Evolutionary conservation across 1,140 invertebrate genomes (phyloP).

Genomic region (Drosophila murphyi): DNA sequence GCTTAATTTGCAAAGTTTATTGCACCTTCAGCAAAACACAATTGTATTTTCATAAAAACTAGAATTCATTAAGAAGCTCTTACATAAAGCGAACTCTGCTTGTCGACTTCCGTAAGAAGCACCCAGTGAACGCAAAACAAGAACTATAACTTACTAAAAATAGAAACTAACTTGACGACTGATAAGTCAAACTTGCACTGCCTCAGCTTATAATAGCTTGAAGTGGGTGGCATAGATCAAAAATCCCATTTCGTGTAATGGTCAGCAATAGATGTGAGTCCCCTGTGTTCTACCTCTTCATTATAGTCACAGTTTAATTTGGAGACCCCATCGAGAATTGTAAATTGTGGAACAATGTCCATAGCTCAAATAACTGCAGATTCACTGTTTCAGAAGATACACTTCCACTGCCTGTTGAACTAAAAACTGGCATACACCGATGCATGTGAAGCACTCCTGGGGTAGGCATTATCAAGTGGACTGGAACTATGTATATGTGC

Average conservation of each 20-base stretch:
- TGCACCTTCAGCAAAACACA: slow-evolving; percentile 20
- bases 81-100: slow-evolving; percentile 28
- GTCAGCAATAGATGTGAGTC: slow-evolving; percentile 42
- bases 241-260: slow-evolving; percentile 14
- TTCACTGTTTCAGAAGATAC: slow-evolving; percentile 27
- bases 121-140: slow-evolving; percentile 23
- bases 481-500: slow-evolving; percentile 45
- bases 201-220: neutral
- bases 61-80: slow-evolving; percentile 26
- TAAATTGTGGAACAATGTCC: neutral
- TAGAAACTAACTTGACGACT: neutral
- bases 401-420: slow-evolving; percentile 50
- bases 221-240: neutral
- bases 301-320: slow-evolving; percentile 22
- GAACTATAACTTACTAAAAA: neutral
- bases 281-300: slow-evolving; percentile 21
- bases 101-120: slow-evolving; percentile 39
- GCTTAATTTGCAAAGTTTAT: slow-evolving; percentile 18
- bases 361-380: neutral
- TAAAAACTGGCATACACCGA: slow-evolving; percentile 29
- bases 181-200: slow-evolving; percentile 6
- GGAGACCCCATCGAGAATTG: neutral
- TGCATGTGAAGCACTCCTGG: slow-evolving; percentile 52
- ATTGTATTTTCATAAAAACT: slow-evolving; percentile 10
- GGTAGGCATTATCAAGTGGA: slow-evolving; percentile 46